Evolutionary conservation across 2,113 vertebrate species (phyloP), one percentile per base, ranked within the genome.

Genomic region (Mus spicilegus): DNA sequence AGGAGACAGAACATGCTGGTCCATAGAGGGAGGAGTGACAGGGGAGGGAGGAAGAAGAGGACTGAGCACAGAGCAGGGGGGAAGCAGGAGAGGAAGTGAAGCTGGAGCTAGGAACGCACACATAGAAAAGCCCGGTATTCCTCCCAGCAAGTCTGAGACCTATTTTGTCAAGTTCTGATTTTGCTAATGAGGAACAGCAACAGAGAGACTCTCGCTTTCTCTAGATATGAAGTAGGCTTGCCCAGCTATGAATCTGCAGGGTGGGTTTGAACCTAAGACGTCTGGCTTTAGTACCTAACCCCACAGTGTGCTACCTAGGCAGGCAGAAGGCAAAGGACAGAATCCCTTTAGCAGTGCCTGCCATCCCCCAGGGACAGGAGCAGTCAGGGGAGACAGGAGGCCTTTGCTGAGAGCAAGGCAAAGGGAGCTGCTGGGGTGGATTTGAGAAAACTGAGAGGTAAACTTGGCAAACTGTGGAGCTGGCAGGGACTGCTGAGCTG

Each of bases 311-410:
- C 9, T 17, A 22, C 76, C n/a, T 65, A 17, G 28, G 20, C 70
- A 3, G 30, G 61, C 30, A 0, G 3, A 58, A 42, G 72, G 30
- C 58, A 87, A 46, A n/a, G 20, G 70, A 67, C 1, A 28, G 51
- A 12, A 0, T 0, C 3, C 3, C 9, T 24, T 56, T 5, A 1
- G n/a, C 30, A 14, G 30, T 7, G 7, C 30, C 4, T 0, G 26
- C 26, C 30, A 13, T 1, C 58, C 72, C 17, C 33, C 36, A 22
- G 80, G 28, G n/a, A 54, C 14, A 3, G 13, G 39, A 72, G 51
- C 78, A 26, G 70, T 2, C 12, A 28, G 67, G 67, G 69, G 22
- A n/a, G 87, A n/a, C 42, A 13, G 87, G n/a, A 73, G 28, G 28
- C 17, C 13, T 3, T 7, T 46, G 4, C 36, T n/a, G 7, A 6